Evolutionary conservation across 2,888 invertebrate species (phyloP).

Genomic region (Meiosimyza decipiens): DNA sequence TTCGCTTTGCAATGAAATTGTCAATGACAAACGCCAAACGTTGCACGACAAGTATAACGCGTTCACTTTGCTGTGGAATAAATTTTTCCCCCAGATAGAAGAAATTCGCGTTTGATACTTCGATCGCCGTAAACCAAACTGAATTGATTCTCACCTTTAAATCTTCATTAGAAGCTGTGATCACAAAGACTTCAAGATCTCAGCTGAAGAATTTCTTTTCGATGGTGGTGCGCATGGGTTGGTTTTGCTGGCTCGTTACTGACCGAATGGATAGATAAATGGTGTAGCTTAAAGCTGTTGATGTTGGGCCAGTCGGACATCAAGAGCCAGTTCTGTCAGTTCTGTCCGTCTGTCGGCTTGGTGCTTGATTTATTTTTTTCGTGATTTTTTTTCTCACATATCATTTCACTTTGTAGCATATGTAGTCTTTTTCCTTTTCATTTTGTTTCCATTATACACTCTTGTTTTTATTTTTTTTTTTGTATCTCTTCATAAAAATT

Average conservation of each 20-base stretch:
- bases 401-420: constrained; percentile 40
- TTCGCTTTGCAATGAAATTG: background rate
- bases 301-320: constrained; percentile 15
- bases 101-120: constrained; percentile 64
- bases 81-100: constrained; percentile 33
- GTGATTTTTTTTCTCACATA: constrained; percentile 38
- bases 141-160: constrained; percentile 65
- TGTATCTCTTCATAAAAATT: constrained; percentile 10
- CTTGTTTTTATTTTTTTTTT: constrained; percentile 17
- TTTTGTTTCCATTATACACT: constrained; percentile 18
- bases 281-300: constrained; percentile 2
- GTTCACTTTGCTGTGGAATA: no score
- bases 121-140: constrained; percentile 64
- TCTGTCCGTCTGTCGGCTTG: constrained; percentile 19
- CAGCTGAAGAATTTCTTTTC: constrained; percentile 32
- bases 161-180: constrained; percentile 63
- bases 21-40: background rate
- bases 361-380: constrained; percentile 33
- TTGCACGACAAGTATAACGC: no score
- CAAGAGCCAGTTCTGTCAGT: constrained; percentile 33
- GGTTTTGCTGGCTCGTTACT: background rate
- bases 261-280: background rate
- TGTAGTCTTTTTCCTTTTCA: constrained; percentile 14
- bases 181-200: constrained; percentile 34
- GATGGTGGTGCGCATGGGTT: constrained; percentile 4